phyloP scores from a whole-genome alignment of 2,888 invertebrate genomes.

The Meganola albula region DNA sequence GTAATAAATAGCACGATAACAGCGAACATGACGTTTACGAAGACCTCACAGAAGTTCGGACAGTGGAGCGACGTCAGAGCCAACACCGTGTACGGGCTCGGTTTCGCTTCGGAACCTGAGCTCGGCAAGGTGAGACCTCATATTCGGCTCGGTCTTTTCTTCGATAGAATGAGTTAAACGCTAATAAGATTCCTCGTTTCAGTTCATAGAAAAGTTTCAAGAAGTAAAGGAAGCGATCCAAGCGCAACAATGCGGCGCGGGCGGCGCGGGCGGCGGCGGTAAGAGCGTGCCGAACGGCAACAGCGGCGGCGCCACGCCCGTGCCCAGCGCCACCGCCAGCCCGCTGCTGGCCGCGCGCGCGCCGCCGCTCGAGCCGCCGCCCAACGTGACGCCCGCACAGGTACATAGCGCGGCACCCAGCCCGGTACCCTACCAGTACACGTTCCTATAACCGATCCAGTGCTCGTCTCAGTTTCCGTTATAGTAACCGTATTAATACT shows the following conservation, averaged over 20 bases:
- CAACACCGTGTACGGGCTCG: conserved; percentile 97
- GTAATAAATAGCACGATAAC: conserved; percentile 99
- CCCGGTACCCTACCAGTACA: too few relatives aligned
- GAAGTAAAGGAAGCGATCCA: conserved; percentile 97
- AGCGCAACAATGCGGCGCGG: conserved; percentile 51
- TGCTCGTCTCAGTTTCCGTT: too few relatives aligned
- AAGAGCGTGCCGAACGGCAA: conserved; percentile 58
- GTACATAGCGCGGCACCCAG: too few relatives aligned
- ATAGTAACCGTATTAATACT: too few relatives aligned
- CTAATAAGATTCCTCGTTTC: conserved; percentile 19
- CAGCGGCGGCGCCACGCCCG: conserved; percentile 87
- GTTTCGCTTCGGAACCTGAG: conserved; percentile 96
- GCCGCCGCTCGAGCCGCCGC: conserved; percentile 59
- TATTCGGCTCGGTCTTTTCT: background rate
- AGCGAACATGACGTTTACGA: conserved; percentile 98
- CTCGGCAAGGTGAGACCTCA: conserved; percentile 90
- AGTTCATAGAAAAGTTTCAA: conserved; percentile 99
- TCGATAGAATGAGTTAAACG: background rate
- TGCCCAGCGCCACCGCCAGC: conserved; percentile 92
- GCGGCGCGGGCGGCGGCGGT: conserved; percentile 27
- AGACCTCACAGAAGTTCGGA: conserved; percentile 99
- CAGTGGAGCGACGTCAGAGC: conserved; percentile 99
- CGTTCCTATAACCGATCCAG: too few relatives aligned
- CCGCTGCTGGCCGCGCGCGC: conserved; percentile 82
- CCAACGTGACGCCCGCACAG: conserved; percentile 50